Evolutionary conservation across 37 sponge, comb jelly and placozoan species (phyloP).

Genomic region (Chondrosia reniformis): DNA sequence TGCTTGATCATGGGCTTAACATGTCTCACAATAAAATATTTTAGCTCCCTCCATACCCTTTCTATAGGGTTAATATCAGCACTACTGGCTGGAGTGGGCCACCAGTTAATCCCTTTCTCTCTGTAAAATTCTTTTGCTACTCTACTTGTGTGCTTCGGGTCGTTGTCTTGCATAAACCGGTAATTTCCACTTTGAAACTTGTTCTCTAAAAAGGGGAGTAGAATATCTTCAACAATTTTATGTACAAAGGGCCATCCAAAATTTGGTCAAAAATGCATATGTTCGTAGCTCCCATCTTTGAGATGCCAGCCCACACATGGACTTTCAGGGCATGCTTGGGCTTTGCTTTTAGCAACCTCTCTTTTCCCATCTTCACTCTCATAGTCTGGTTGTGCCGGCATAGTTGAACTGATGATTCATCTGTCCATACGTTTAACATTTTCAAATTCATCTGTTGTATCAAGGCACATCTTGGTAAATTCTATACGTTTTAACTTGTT

Average conservation of each 20-base stretch:
- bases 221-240: background rate
- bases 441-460: background rate
- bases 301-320: conserved; percentile 4
- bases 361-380: background rate
- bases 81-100: no score
- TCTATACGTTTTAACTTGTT: background rate
- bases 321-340: background rate
- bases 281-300: background rate
- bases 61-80: no score
- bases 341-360: background rate
- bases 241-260: background rate
- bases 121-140: background rate
- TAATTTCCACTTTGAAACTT: background rate
- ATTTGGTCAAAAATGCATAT: conserved; percentile 1
- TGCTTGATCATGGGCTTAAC: background rate
- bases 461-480: background rate
- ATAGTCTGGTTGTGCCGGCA: no score
- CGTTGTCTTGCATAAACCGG: conserved; percentile 6
- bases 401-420: no score
- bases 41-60: conserved; percentile 9
- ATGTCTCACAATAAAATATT: background rate
- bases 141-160: background rate
- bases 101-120: background rate
- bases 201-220: background rate
- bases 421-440: no score